Base-by-base conservation (phyloP, 1,140 invertebrate genomes). In the Cydia amplana region DNA sequence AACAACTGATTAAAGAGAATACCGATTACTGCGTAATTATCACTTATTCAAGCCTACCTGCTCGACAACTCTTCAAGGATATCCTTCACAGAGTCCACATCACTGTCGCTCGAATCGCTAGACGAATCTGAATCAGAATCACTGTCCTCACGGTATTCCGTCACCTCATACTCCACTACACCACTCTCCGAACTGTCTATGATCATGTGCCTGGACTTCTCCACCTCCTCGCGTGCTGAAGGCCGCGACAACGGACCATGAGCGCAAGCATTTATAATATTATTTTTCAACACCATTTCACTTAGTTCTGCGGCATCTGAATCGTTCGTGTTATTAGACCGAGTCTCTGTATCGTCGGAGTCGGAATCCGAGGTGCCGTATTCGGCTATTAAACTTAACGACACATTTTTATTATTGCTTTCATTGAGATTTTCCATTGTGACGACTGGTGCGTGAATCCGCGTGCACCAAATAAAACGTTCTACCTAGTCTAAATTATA, bases 201-300 rank as follows among this genome's bases (percentile, higher is more conserved):
- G 60, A 93, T 91, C 90, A 93, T 91, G 67, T 91, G 88, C 73
- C 85, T 84, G 16, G 82, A 65, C 55, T 85, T 78, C 63, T 85
- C 79, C 23, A 78, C 80, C 46, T 82, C 82, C 28, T 85, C 83
- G 10, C 74, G 51, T 20, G 43, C 75, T 9, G 76, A 76, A 32
- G 77, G 67, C 65, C 79, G 75, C 20, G 85, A 86, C 77, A 89
- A 74, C 2, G 92, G 91, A 7, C 92, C 92, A 77, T 93, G 92
- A 64, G 89, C 88, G 79, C 90, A 92, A 23, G 92, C 91, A 75
- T 93, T 93, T 74, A 93, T 93, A 65, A 93, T 92, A 74, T 93
- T 93, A 84, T 93, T 92, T 75, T 93, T 92, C 65, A 92, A 83
- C 32, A 93, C 92, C 90, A 93, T 92, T 78, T 92, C 90, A 83